Conservation (phyloP, 2,113 vertebrate genomes). For the Melanostigma gelatinosum region DNA sequence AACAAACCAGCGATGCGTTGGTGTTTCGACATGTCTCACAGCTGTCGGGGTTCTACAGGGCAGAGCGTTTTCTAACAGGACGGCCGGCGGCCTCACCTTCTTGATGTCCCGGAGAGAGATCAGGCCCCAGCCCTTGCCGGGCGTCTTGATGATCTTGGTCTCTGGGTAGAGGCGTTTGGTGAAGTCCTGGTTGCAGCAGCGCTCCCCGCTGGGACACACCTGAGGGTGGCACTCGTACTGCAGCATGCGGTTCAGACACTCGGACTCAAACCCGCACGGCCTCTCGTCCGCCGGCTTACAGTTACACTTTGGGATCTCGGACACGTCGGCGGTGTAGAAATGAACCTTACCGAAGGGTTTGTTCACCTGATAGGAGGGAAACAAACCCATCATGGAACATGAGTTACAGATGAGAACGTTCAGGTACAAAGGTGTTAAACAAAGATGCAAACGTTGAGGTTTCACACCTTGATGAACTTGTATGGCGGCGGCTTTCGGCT, state of each 20-base stretch:
- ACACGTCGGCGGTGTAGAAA: slow-evolving; percentile 94
- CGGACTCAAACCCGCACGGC: slow-evolving; percentile 94
- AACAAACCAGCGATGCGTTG: background rate
- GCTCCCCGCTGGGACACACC: slow-evolving; percentile 90
- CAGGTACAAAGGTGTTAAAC: background rate
- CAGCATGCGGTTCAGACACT: slow-evolving; percentile 97
- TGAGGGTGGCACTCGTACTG: slow-evolving; percentile 98
- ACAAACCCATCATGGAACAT: background rate
- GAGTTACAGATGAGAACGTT: background rate
- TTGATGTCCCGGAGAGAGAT: slow-evolving; percentile 92
- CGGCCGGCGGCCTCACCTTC: slow-evolving; percentile 84
- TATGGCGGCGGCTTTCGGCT: slow-evolving; percentile 95
- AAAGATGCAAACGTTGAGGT: background rate
- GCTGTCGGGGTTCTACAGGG: too few relatives aligned
- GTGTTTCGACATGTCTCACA: background rate
- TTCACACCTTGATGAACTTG: slow-evolving; percentile 94
- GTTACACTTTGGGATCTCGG: slow-evolving; percentile 98
- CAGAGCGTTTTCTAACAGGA: too few relatives aligned
- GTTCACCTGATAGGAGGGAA: slow-evolving; percentile 85
- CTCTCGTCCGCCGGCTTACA: slow-evolving; percentile 93
- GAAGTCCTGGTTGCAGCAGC: slow-evolving; percentile 97
- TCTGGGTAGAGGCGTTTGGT: slow-evolving; percentile 96
- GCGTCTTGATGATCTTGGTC: slow-evolving; percentile 94
- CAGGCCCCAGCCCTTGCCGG: slow-evolving; percentile 97
- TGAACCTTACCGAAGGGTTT: slow-evolving; percentile 94